Evolutionary conservation across 2,113 vertebrate species (phyloP).

Genomic region (Periophthalmus modestus): DNA sequence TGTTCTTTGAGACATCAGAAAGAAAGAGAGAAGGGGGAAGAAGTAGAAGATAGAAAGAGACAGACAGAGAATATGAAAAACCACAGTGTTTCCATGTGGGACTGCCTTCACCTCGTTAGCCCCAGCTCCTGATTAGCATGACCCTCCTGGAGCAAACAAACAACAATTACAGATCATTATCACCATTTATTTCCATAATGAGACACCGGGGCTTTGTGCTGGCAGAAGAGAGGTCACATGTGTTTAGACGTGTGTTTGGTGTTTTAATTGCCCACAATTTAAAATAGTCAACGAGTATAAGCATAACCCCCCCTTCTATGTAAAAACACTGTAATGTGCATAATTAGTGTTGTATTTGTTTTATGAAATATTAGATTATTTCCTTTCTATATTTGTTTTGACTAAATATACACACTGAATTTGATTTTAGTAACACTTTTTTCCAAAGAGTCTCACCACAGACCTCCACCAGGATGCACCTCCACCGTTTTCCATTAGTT

Average conservation of each 20-base stretch:
- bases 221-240: conserved; percentile 58
- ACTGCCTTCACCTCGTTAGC: conserved; percentile 60
- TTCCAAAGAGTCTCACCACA: no score
- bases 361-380: background rate
- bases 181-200: conserved; percentile 57
- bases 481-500: no score
- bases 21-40: conserved; percentile 14
- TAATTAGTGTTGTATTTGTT: background rate
- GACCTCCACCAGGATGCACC: no score
- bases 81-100: conserved; percentile 55
- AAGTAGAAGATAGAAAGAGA: background rate
- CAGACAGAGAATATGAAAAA: background rate
- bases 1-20: background rate
- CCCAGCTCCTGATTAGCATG: conserved; percentile 50
- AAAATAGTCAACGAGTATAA: background rate
- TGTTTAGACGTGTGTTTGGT: background rate
- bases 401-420: no score
- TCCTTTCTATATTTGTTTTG: background rate
- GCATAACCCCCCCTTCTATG: background rate
- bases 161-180: conserved; percentile 65
- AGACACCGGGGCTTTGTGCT: conserved; percentile 39
- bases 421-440: no score
- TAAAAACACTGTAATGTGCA: background rate
- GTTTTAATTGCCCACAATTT: background rate
- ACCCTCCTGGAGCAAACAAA: conserved; percentile 47